Base-by-base conservation (phyloP, 2,797 vertebrate species). In the Pagetopsis macropterus region DNA sequence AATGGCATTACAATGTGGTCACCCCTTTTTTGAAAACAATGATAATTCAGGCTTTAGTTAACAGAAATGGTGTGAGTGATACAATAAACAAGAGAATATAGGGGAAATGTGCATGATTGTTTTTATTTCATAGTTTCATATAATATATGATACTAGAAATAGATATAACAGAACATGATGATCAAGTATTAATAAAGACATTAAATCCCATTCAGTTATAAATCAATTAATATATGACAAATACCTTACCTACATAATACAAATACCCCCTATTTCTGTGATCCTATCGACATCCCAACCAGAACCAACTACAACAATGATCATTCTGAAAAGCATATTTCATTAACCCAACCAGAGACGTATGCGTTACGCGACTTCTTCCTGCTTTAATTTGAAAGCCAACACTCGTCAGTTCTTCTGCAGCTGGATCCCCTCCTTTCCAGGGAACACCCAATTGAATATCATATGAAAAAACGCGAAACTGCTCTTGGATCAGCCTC, bases 401-500 rank as follows among this genome's bases (percentile, higher is more conserved):
- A 45, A 27, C 45, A n/a, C 16, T 27, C 40, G 21, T 46, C 65
- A 3, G 6, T 17, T 44, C 12, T 10, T 31, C 45, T 61, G 52
- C 46, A 70, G 55, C 4, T 50, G 56, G 70, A 76, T 76, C 62
- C 72, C 67, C 63, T 70, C 52, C 40, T 66, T 40, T 43, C 49
- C 17, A 40, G 27, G 9, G 48, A 70, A 54, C 41, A 45, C n/a
- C 31, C 15, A 17, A 46, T 40, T 31, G 44, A 13, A 40, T n/a
- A 65, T 5, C 27, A 11, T 1, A 40, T n/a, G 41, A 16, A 23
- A 46, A 41, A n/a, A 13, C 5, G 3, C 14, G 0, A 45, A 58
- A 62, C 72, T 65, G 79, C 43, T 86, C 74, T 27, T 7, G 16
- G 81, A 78, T 79, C 84, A 81, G 72, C 72, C 66, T 65, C 48